Base-by-base conservation (phyloP, 2,113 vertebrate species). In the Arothron firmamentum region DNA sequence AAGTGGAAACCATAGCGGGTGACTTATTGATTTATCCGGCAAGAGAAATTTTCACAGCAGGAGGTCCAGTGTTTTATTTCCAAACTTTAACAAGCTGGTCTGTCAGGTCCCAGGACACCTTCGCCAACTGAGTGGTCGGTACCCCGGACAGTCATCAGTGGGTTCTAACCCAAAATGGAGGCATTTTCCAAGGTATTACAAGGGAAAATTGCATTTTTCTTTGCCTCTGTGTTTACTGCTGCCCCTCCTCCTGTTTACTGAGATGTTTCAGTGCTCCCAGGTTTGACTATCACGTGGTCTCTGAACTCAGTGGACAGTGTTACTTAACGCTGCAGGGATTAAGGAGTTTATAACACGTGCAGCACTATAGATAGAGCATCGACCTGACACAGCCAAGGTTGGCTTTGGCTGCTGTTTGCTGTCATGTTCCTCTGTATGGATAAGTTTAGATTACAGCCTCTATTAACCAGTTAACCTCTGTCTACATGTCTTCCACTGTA, bases 301-400 rank as follows among this genome's bases (percentile, higher is more conserved):
- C 57, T 48, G 72, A 47, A 59, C 65, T 66, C 57, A 41, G 63
- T 65, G 49, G 34, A 51, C 68, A 58, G 52, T 1, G 52, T 34
- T 59, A 43, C 55, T 58, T 59, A 58, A 79, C 56, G 7, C 66
- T 52, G 51, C 17, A 52, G 50, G 76, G 78, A 83, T 85, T 80
- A 81, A 70, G 54, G 70, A 41, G 74, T 81, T 83, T 67, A 80
- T 72, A 52, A 78, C 63, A 56, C 46, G 64, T 77, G 71, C 56
- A 18, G 78, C 56, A 81, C 78, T 67, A 70, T 43, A 65, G 69
- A 70, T 66, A 21, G 43, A 65, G 66, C 75, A 65, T 41, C 45
- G 51, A 71, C 78, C 77, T 25, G 50, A 43, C 48, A 38, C 48
- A 25, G 59, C 58, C 70, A 65, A 78, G 75, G 74, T 81, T 53